These are phyloP conservation scores for Mythimna lalbum DNA, from an alignment of 2,888 invertebrate species.

Conservation along the genomic window DNA sequence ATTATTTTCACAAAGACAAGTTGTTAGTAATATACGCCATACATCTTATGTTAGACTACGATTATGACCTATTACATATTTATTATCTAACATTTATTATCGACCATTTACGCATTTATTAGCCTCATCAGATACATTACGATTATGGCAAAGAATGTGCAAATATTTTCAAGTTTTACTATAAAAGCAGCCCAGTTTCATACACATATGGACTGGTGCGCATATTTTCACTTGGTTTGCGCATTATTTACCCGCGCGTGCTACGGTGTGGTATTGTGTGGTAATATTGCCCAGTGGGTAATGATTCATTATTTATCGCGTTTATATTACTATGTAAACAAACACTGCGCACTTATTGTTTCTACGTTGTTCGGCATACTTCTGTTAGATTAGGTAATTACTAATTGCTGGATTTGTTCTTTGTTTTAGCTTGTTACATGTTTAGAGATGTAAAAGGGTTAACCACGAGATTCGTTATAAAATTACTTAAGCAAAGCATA, in stretches of 20 bases:
- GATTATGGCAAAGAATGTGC: constrained; percentile 24
- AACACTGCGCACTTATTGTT: constrained; percentile 66
- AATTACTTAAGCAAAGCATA: neutral
- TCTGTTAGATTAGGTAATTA: constrained; percentile 29
- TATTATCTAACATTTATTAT: constrained; percentile 29
- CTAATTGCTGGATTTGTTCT: constrained; percentile 33
- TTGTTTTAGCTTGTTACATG: constrained; percentile 20
- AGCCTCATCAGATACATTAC: constrained; percentile 6
- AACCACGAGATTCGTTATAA: neutral
- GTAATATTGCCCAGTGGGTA: constrained; percentile 58
- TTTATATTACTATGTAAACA: constrained; percentile 61
- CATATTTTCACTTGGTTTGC: constrained; percentile 47
- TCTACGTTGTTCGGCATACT: constrained; percentile 43
- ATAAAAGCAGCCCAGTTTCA: constrained; percentile 24
- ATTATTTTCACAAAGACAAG: constrained; percentile 24
- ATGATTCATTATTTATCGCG: constrained; percentile 65
- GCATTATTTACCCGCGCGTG: constrained; percentile 52
- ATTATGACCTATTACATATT: constrained; percentile 31
- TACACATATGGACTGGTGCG: constrained; percentile 26
- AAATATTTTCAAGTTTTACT: constrained; percentile 31
- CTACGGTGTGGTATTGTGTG: constrained; percentile 64
- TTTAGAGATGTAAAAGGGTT: constrained; percentile 10
- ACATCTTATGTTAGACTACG: constrained; percentile 18
- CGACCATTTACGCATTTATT: constrained; percentile 19
- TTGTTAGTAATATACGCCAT: constrained; percentile 8